phyloP scores from a whole-genome alignment of 1,140 invertebrate species.

The Samia ricini region DNA sequence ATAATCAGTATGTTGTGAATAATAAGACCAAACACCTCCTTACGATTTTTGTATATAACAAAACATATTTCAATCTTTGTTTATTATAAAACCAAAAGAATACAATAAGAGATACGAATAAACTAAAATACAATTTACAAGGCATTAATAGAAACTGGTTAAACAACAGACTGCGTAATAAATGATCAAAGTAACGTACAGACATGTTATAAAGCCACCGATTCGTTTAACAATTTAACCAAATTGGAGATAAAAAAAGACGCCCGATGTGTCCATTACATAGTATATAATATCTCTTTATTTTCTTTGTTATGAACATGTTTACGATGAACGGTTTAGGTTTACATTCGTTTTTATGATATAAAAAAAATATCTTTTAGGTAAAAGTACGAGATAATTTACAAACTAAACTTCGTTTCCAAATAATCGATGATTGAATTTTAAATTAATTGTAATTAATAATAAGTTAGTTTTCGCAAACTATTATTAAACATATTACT shows the following conservation, averaged over 20 bases:
- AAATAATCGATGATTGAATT: too few relatives aligned
- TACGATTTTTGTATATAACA: too few relatives aligned
- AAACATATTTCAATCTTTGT: too few relatives aligned
- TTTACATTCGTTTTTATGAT: too few relatives aligned
- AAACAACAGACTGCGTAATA: constrained; percentile 8
- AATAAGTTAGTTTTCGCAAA: background rate
- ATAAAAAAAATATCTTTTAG: too few relatives aligned
- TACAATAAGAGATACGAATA: background rate
- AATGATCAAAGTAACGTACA: constrained; percentile 20
- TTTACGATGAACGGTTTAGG: too few relatives aligned
- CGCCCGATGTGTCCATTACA: constrained; percentile 24
- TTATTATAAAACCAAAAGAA: background rate
- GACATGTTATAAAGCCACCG: constrained; percentile 20
- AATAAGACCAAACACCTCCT: too few relatives aligned
- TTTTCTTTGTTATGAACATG: constrained; percentile 22
- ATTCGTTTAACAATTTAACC: constrained; percentile 25
- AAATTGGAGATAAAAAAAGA: constrained; percentile 36
- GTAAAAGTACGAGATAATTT: too few relatives aligned
- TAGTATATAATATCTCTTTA: constrained; percentile 27
- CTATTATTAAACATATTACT: constrained; percentile 4
- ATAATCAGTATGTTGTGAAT: too few relatives aligned
- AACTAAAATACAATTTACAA: background rate
- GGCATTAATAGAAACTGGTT: constrained; percentile 3
- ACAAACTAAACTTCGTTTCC: too few relatives aligned
- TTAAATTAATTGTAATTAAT: too few relatives aligned